phyloP scores from a whole-genome alignment of 2,797 vertebrate species.

The Anniella stebbinsi region DNA sequence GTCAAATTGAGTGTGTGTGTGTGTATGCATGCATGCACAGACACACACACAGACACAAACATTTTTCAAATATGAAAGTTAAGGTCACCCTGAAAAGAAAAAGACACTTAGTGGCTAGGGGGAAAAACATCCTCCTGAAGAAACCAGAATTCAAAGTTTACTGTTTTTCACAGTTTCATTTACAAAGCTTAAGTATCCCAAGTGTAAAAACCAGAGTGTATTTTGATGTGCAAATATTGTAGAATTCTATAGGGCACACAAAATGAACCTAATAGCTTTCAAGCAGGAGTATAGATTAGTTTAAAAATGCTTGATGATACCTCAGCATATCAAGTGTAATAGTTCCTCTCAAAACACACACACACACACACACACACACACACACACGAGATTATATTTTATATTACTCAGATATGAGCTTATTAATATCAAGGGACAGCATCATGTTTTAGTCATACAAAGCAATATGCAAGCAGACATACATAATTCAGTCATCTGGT shows the following conservation, averaged over 20 bases:
- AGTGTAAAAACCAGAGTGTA: constrained; percentile 68
- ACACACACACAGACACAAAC: constrained; percentile 53
- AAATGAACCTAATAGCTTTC: constrained; percentile 26
- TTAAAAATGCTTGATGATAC: constrained; percentile 32
- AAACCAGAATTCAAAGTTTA: constrained; percentile 77
- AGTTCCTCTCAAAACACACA: neutral
- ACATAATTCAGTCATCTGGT: constrained; percentile 47
- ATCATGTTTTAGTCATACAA: constrained; percentile 19
- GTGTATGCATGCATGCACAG: neutral
- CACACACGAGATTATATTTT: too few species aligned
- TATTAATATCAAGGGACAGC: neutral
- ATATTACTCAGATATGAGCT: neutral
- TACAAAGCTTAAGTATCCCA: constrained; percentile 74
- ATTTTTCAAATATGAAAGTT: constrained; percentile 74
- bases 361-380: neutral
- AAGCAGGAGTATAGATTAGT: constrained; percentile 29
- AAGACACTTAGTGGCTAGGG: constrained; percentile 68
- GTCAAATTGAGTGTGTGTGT: constrained; percentile 46
- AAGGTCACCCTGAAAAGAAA: constrained; percentile 82
- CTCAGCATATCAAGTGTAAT: neutral
- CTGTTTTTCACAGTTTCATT: constrained; percentile 66
- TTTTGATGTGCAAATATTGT: constrained; percentile 83
- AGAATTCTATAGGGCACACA: constrained; percentile 55
- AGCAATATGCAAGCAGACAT: constrained; percentile 17
- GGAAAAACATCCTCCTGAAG: constrained; percentile 73